Evolutionary conservation across 1,140 invertebrate species (phyloP), one percentile per base, ranked within the genome.

Genomic region (Anoplophora glabripennis): DNA sequence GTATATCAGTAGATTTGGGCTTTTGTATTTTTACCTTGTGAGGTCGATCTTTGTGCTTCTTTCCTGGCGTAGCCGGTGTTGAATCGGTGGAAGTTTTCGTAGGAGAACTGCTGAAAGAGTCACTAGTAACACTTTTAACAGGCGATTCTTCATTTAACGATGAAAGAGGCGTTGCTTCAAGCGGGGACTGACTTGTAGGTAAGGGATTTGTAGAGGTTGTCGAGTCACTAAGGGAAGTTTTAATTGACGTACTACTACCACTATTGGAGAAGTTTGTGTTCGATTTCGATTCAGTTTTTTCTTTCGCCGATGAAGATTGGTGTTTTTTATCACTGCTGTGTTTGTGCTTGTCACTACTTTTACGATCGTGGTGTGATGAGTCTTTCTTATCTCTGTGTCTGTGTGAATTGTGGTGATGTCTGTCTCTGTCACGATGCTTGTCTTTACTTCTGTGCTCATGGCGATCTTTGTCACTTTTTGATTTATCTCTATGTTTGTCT

Each of bases 21-120:
- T 67, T 49, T 48, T 69, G 67, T 18, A 65, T 62, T 46, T 73
- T 73, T 21, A 67, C 63, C 60, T 69, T 73, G 41, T 68, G 62
- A 12, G 48, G 11, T 47, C 60, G 64, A 21, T 67, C 67, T 18
- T 65, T 51, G 5, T 58, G 53, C 56, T 70, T 72, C 44, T 66
- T 67, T 33, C 62, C 40, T 10, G 58, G 60, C 14, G 56, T 45
- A 49, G 36, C 21, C 2, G 21, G 45, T 34, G 28, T 37, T 18
- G 55, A 44, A 28, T 59, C 59, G 7, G 53, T 49, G 48, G 35
- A 34, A 18, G 41, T 15, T 44, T 64, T 57, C 12, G 37, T 12
- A 17, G 61, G 57, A 11, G 54, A 61, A 37, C 15, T 35, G 34
- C 48, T 55, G 14, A 51, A 36, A 36, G 53, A 53, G 42, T 61